Evolutionary conservation across 2,797 vertebrate genomes (phyloP), one percentile per base, ranked within the genome.

Genomic region (Pseudomugil tenellus): DNA sequence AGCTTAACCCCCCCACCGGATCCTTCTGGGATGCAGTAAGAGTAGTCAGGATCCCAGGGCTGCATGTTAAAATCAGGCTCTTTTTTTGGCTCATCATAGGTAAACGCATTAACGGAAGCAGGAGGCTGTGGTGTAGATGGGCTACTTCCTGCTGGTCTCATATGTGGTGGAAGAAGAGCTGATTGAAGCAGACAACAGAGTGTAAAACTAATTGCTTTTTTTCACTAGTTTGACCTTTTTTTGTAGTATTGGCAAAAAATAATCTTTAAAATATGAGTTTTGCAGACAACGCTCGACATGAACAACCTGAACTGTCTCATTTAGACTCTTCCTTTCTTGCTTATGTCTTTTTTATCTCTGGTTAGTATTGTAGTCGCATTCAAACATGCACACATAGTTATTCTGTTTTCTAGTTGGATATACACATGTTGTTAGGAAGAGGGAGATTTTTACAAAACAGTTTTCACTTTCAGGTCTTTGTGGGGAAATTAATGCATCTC

Each of bases 101-200:
- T n/a, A n/a, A n/a, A n/a, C n/a, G n/a, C 7, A 39, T 46, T 55
- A 46, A 46, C 8, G 35, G 29, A 60, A 3, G 28, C 0, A 10
- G 55, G 16, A 0, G 74, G 64, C 37, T 72, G 35, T n/a, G 52
- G n/a, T 70, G 14, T 10, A 66, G 73, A 31, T n/a, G 6, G 52
- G 58, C 13, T 76, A 31, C 39, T 77, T 2, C 41, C 43, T 17
- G 65, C 10, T 29, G 74, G 25, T 51, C 29, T 87, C 89, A 85
- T 70, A 58, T 70, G 74, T 16, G 89, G 89, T 13, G 91, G 92
- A 41, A 92, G 84, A 56, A 90, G 90, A 64, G 90, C 90, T 92
- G 74, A 0, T 25, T 1, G 7, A 59, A 55, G 8, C 1, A 63
- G 14, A 75, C 0, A 28, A 16, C 2, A 41, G 10, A 37, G n/a